Conservation (phyloP, 2,113 vertebrate species). For the Neopipo cinnamomea region DNA sequence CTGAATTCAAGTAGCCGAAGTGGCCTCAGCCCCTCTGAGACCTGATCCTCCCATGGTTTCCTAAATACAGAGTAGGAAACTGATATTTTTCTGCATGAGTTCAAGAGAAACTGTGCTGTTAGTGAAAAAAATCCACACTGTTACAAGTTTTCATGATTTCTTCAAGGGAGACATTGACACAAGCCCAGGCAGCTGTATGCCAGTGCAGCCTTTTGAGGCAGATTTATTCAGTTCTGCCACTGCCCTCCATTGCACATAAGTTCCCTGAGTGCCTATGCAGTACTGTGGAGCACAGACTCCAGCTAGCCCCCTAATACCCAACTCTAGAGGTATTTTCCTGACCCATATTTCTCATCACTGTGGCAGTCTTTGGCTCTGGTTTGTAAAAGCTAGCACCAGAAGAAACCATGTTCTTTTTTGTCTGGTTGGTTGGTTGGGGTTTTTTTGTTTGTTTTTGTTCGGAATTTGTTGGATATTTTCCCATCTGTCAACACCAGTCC, state of each 20-base stretch:
- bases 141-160: background rate
- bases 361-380: background rate
- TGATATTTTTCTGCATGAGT: background rate
- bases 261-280: accelerated
- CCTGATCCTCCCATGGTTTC: background rate
- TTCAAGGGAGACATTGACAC: background rate
- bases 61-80: background rate
- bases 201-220: background rate
- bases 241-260: accelerated
- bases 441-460: too few relatives aligned
- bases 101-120: background rate
- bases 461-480: background rate
- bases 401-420: background rate
- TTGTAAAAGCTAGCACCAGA: background rate
- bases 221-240: background rate
- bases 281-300: background rate
- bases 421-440: too few relatives aligned
- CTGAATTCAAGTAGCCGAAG: background rate
- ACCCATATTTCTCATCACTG: background rate
- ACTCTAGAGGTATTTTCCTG: background rate
- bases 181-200: background rate
- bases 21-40: background rate
- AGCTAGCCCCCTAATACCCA: background rate
- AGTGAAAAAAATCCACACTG: accelerated
- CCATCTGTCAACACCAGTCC: background rate